Evolutionary conservation across 2,797 vertebrate genomes (phyloP).

Genomic region (Rhadinocentrus ornatus): DNA sequence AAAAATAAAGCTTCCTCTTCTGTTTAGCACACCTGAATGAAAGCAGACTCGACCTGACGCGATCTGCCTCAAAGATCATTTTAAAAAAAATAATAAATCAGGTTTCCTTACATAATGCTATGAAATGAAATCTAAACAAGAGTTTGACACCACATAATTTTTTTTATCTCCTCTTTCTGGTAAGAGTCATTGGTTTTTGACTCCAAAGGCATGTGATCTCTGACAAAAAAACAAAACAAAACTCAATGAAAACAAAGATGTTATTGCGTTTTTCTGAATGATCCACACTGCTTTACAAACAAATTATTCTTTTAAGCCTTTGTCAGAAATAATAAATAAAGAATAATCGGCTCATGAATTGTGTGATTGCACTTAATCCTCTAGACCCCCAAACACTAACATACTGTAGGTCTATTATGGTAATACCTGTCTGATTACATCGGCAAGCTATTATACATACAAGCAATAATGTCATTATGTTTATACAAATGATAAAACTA

Average conservation of each 20-base stretch:
- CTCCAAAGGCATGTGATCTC: constrained; percentile 62
- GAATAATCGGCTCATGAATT: constrained; percentile 85
- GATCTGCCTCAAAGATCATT: constrained; percentile 42
- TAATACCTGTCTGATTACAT: constrained; percentile 78
- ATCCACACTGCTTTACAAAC: constrained; percentile 74
- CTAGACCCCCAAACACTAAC: constrained; percentile 82
- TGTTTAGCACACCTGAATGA: constrained; percentile 71
- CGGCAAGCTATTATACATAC: constrained; percentile 70
- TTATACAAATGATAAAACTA: constrained; percentile 82
- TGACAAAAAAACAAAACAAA: constrained; percentile 41
- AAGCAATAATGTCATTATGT: constrained; percentile 72
- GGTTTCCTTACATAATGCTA: constrained; percentile 57
- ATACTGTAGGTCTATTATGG: constrained; percentile 76
- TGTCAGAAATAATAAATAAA: constrained; percentile 85
- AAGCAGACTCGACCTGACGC: constrained; percentile 54
- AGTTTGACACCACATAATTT: constrained; percentile 63
- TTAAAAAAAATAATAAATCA: constrained; percentile 64
- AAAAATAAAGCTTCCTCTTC: constrained; percentile 81
- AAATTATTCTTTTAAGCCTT: constrained; percentile 60
- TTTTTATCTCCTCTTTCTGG: constrained; percentile 51
- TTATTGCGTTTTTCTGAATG: constrained; percentile 78
- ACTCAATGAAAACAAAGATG: constrained; percentile 56
- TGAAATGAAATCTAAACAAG: constrained; percentile 51
- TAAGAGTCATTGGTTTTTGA: constrained; percentile 74
- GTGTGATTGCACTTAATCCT: constrained; percentile 93